phyloP scores from a whole-genome alignment of 2,888 invertebrate genomes.

The Apotomis betuletana region DNA sequence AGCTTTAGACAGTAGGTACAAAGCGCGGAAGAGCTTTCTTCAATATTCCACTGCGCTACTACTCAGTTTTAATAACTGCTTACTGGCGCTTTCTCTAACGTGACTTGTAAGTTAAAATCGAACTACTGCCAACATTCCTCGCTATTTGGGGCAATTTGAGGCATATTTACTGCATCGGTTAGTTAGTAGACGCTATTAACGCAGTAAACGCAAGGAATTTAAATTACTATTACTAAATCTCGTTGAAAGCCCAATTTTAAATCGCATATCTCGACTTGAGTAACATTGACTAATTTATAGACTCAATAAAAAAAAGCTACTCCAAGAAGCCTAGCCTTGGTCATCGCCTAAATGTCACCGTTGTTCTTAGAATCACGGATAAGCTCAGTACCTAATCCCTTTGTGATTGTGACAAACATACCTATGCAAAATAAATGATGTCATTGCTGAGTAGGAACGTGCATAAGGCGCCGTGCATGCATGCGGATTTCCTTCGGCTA shows the following conservation, averaged over 20 bases:
- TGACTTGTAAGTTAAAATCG: conserved; percentile 10
- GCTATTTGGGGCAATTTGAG: conserved; percentile 6
- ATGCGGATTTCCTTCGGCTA: conserved; percentile 80
- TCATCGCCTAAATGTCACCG: conserved; percentile 25
- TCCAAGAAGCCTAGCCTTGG: conserved; percentile 4
- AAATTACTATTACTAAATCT: neutral
- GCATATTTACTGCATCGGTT: neutral
- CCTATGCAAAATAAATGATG: conserved; percentile 70
- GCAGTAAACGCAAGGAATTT: neutral
- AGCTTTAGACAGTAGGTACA: neutral
- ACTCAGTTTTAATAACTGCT: conserved; percentile 18
- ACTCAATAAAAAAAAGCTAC: neutral
- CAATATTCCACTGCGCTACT: conserved; percentile 8
- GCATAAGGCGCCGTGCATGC: conserved; percentile 69
- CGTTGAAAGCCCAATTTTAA: neutral
- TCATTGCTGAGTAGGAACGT: conserved; percentile 67
- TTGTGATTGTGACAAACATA: conserved; percentile 56
- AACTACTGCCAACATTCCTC: conserved; percentile 4
- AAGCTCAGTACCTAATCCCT: conserved; percentile 45
- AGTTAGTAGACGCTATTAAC: neutral
- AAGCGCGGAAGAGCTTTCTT: conserved; percentile 1
- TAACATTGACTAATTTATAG: neutral
- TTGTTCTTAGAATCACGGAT: conserved; percentile 34
- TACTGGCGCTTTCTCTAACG: conserved; percentile 6
- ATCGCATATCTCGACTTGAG: neutral